Percentiles rank a stretch among this genome's conserved stretches.
These are phyloP conservation scores for Eurystomus gularis DNA, from an alignment of 2,113 vertebrate species.

Conservation along the genomic window DNA sequence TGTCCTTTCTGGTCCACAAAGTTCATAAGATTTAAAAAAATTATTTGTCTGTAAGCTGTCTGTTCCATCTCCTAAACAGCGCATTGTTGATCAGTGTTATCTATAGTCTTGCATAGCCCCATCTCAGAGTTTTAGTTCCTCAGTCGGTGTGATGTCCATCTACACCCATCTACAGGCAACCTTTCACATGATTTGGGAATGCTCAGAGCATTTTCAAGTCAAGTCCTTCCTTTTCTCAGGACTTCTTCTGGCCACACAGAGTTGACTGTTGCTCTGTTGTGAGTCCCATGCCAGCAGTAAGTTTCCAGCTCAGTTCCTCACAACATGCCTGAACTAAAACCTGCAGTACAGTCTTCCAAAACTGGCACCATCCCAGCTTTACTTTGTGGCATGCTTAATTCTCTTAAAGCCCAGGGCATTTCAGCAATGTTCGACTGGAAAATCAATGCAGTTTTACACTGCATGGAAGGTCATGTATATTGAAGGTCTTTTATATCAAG, in stretches of 20 bases:
- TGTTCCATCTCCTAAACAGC: not conserved
- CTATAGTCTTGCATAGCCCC: not conserved
- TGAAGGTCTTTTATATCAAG: not conserved
- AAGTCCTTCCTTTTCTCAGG: not conserved
- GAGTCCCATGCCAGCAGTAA: not conserved
- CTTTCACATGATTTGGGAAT: not conserved
- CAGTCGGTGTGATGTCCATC: not conserved
- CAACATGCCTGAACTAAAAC: conserved; percentile 7
- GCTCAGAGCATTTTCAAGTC: not conserved
- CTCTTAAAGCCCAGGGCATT: conserved; percentile 12
- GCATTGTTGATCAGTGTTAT: not conserved
- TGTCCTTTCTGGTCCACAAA: not conserved
- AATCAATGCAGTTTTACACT: not conserved
- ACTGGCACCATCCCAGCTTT: not conserved
- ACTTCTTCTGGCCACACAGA: not conserved
- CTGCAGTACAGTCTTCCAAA: not conserved
- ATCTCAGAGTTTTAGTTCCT: not conserved
- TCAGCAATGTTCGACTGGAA: conserved; percentile 3
- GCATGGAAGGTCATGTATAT: not conserved
- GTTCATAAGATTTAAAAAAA: not conserved
- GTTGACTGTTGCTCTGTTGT: not conserved
- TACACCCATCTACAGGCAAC: not conserved
- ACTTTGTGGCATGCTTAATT: not conserved
- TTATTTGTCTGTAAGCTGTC: not conserved
- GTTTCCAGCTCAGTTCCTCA: not conserved